Conservation (phyloP, 2,888 invertebrate species). For the Pachydiplax longipennis region DNA sequence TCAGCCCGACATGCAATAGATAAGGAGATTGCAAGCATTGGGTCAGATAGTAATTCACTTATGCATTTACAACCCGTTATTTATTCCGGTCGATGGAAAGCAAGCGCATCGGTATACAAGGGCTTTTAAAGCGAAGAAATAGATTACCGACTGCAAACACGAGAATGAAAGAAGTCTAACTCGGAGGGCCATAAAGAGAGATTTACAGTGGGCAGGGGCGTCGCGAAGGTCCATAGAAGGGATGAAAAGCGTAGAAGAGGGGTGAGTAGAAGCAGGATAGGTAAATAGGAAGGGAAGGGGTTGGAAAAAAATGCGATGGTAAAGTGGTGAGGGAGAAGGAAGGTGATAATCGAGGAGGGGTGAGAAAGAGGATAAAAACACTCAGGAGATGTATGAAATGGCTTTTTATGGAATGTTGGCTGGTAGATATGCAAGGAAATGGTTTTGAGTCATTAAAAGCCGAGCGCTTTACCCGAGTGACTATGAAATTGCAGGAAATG, state of each 20-base stretch:
- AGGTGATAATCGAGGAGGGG: neutral
- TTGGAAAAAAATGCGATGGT: neutral
- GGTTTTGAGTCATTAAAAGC: slow-evolving; percentile 27
- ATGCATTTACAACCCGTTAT: slow-evolving; percentile 39
- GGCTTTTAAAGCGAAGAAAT: slow-evolving; percentile 19
- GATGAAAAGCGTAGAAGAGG: neutral
- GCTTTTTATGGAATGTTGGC: slow-evolving; percentile 14
- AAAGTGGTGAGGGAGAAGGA: neutral
- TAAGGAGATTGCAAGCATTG: slow-evolving; percentile 12
- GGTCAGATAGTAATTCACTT: slow-evolving; percentile 44
- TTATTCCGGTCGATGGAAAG: slow-evolving; percentile 7
- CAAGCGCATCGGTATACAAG: neutral
- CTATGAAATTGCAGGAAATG: slow-evolving; percentile 27
- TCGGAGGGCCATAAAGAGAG: slow-evolving; percentile 35
- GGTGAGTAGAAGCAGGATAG: neutral
- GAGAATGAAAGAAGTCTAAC: slow-evolving; percentile 17
- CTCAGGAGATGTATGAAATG: neutral
- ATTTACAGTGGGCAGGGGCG: slow-evolving; percentile 37
- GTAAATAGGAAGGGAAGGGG: neutral
- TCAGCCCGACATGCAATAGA: neutral
- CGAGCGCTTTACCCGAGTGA: slow-evolving; percentile 21
- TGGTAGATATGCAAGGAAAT: slow-evolving; percentile 10
- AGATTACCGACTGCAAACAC: slow-evolving; percentile 41
- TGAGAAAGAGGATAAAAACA: neutral
- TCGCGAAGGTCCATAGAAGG: neutral